Percentiles rank a stretch among this genome's conserved stretches.
Conservation (phyloP, 2,888 invertebrate genomes). For the Dioctria linearis region DNA sequence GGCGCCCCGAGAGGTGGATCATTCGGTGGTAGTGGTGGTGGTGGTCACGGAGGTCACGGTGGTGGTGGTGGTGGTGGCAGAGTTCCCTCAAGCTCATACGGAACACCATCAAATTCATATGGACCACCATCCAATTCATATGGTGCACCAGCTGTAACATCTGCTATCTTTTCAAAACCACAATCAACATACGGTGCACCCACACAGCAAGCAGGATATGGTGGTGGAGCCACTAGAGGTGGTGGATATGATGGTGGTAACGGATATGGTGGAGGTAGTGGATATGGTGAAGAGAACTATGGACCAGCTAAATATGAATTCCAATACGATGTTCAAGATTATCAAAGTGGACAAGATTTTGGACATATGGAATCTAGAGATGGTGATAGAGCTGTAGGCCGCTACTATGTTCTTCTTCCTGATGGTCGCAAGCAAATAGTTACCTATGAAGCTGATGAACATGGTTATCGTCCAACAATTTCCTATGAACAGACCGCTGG, state of each 20-base stretch:
- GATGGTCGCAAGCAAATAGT: slow-evolving; percentile 82
- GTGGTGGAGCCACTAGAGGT: slow-evolving; percentile 55
- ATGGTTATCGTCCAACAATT: slow-evolving; percentile 79
- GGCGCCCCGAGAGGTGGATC: slow-evolving; percentile 67
- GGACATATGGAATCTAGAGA: slow-evolving; percentile 78
- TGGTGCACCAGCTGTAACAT: slow-evolving; percentile 73
- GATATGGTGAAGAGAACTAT: slow-evolving; percentile 70
- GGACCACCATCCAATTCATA: slow-evolving; percentile 70
- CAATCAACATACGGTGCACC: slow-evolving; percentile 64
- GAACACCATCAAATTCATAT: slow-evolving; percentile 66
- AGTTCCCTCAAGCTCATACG: slow-evolving; percentile 64
- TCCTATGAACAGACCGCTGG: slow-evolving; percentile 76
- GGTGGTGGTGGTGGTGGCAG: slow-evolving; percentile 65
- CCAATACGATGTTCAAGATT: slow-evolving; percentile 79
- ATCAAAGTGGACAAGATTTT: slow-evolving; percentile 77
- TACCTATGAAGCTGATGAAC: slow-evolving; percentile 79
- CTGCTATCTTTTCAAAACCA: slow-evolving; percentile 71
- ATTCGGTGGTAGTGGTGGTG: slow-evolving; percentile 63
- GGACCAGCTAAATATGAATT: slow-evolving; percentile 81
- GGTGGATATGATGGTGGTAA: slow-evolving; percentile 59
- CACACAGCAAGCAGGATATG: slow-evolving; percentile 60
- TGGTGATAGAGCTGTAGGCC: slow-evolving; percentile 76
- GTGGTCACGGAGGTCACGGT: slow-evolving; percentile 62
- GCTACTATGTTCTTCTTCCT: slow-evolving; percentile 78
- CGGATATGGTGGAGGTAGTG: slow-evolving; percentile 58